These are phyloP conservation scores for Daphoenositta chrysoptera DNA, from an alignment of 2,113 vertebrate genomes.

Conservation along the genomic window DNA sequence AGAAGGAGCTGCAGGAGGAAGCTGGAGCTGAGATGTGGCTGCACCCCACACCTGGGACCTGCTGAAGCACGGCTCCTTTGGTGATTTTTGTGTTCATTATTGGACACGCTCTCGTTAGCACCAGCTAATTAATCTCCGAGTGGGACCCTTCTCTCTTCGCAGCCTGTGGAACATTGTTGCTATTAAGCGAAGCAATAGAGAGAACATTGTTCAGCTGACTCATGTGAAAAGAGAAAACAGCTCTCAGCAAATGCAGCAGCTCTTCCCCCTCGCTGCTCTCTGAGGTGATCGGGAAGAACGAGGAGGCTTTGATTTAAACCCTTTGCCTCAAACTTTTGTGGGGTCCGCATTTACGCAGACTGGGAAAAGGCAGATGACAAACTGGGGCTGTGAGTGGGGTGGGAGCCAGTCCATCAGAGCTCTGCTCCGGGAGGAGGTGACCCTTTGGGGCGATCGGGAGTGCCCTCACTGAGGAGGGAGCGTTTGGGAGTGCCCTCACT, in stretches of 20 bases:
- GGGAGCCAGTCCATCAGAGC: accelerated
- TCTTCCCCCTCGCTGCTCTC: not conserved
- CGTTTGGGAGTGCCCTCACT: too few species aligned
- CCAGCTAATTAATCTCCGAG: not conserved
- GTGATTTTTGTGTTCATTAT: not conserved
- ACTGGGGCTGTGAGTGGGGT: accelerated
- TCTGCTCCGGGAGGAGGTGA: not conserved
- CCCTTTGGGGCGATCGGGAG: too few species aligned
- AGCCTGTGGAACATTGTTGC: not conserved
- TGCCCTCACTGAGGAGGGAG: not conserved
- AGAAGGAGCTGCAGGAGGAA: not conserved
- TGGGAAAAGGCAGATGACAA: not conserved
- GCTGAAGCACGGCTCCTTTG: not conserved
- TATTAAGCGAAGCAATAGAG: not conserved
- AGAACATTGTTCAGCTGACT: not conserved
- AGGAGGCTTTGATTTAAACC: not conserved
- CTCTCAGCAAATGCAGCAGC: not conserved
- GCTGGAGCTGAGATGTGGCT: not conserved
- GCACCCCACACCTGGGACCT: not conserved
- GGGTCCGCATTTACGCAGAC: not conserved
- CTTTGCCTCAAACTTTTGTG: not conserved
- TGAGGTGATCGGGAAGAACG: not conserved
- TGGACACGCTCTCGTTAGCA: not conserved
- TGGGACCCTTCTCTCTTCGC: not conserved
- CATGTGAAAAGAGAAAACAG: not conserved